Base-by-base conservation (phyloP, 2,113 vertebrate genomes). In the Peromyscus polionotus region DNA sequence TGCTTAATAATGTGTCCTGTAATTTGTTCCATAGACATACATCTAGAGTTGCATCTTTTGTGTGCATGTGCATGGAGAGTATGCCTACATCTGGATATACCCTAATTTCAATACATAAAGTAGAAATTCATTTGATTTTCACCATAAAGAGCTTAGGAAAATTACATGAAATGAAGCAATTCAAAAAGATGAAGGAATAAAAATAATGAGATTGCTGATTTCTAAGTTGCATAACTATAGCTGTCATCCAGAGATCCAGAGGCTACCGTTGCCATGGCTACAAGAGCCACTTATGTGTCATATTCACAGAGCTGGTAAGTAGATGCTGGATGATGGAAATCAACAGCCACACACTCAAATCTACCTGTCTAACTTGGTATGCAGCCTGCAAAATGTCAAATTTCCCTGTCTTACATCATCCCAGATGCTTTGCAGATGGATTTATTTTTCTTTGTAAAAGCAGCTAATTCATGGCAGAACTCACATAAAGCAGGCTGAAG, bases 121-220 rank as follows among this genome's bases (percentile, higher is more conserved):
- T 57, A 93, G 81, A 95, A 77, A 84, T 77, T 84, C 68, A 95
- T 24, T 91, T 65, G 14, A 54, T 88, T 92, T 95, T 73, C 57
- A 33, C 19, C 65, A 72, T 42, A 81, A 95, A 39, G 33, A 19
- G 5, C 59, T 67, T 79, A 68, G 39, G 59, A 51, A 9, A 95
- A 80, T 90, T 79, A 94, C 6, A 45, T 92, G 54, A 88, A 79
- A 57, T 68, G 16, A 88, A 88, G 33, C 70, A 57, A 87, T 48
- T 51, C 13, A 92, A 90, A 96, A 17, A 54, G 24, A 88, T 6
- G 1, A 65, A 91, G 33, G 36, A 59, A 39, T 90, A 10, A 48
- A 93, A 90, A 84, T 81, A 48, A 86, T 79, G 48, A n/a, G 11
- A 10, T 36, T 83, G 19, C 54, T 93, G 39, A 83, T 94, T 87